Evolutionary conservation across 1,140 invertebrate genomes (phyloP), one percentile per base, ranked within the genome.

Genomic region (Hyles euphorbiae): DNA sequence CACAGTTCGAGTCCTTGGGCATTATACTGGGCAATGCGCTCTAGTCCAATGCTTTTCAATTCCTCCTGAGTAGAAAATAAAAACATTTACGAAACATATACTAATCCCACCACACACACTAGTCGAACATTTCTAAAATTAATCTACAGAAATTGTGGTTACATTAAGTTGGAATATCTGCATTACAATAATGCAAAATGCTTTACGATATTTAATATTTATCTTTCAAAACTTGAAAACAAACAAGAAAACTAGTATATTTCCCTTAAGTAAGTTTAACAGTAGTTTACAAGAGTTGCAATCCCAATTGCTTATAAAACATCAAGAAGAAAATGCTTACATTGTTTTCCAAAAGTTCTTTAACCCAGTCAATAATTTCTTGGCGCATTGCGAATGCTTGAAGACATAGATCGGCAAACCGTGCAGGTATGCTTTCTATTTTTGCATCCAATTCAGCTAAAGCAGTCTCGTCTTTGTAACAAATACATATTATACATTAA

Each of bases 341-440:
- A 49, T 74, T 58, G 61, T 68, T 71, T 51, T 74, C 70, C 9
- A 79, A 60, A 43, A 83, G 63, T 43, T 78, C 71, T 60, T 87
- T 84, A 2, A 83, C 70, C 83, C 85, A 85, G 53, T 88, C 83
- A 58, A 88, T 80, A 32, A 88, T 60, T 65, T 87, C 82, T 67
- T 88, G 83, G 3, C 83, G 70, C 3, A 74, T 75, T 3, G 79
- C 70, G 60, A 84, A 84, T 33, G 82, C 82, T 60, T 86, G 75
- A 6, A 87, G 61, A 53, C 85, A 88, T 53, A 88, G 58, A 61
- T 88, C 74, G 9, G 82, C 77, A 73, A 88, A 86, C 47, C 58
- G 65, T 3, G 61, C 53, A 9, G 83, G 82, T 8, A 88, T 70
- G 32, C 71, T 77, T 11, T 64, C 45, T 3, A 78, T 69, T 56